A percentile compares a stretch with the other conserved stretches of the same genome.
Evolutionary conservation across 1,140 invertebrate species (phyloP).

Genomic region (Anagrus nilaparvatae): DNA sequence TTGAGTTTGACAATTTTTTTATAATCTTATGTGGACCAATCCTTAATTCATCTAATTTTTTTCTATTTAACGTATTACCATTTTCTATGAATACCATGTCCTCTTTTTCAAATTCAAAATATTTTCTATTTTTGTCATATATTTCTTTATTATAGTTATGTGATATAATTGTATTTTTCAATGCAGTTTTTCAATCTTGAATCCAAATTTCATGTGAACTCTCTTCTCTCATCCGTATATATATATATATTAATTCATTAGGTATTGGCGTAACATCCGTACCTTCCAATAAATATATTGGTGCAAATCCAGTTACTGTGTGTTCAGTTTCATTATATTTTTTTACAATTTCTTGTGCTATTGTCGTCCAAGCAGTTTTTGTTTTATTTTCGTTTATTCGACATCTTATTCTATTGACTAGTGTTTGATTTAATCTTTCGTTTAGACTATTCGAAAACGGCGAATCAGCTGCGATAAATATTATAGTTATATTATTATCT

Average conservation of each 20-base stretch:
- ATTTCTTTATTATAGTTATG: constrained; percentile 22
- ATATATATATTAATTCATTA: constrained; percentile 7
- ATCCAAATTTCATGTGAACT: constrained; percentile 12
- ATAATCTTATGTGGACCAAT: constrained; percentile 21
- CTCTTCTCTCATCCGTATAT: too few relatives aligned
- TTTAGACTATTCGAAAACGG: constrained; percentile 16
- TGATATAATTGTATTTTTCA: constrained; percentile 18
- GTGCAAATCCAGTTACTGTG: constrained; percentile 9
- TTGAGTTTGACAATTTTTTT: constrained; percentile 22
- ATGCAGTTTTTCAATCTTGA: constrained; percentile 17
- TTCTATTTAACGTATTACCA: constrained; percentile 21
- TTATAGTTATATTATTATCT: constrained; percentile 10
- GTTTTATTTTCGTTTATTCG: constrained; percentile 7
- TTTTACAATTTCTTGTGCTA: constrained; percentile 7
- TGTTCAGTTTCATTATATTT: constrained; percentile 15
- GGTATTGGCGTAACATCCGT: constrained; percentile 3
- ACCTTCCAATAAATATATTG: constrained; percentile 11
- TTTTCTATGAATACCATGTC: constrained; percentile 23
- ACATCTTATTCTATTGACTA: constrained; percentile 14
- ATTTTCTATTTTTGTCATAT: constrained; percentile 17
- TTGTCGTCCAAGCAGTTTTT: constrained; percentile 10
- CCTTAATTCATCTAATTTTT: constrained; percentile 20
- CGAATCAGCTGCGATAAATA: constrained; percentile 13
- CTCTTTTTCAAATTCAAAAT: constrained; percentile 15
- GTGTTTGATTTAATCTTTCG: constrained; percentile 15